Base-by-base conservation (phyloP, 2,888 invertebrate genomes). In the Aleiodes testaceus region DNA sequence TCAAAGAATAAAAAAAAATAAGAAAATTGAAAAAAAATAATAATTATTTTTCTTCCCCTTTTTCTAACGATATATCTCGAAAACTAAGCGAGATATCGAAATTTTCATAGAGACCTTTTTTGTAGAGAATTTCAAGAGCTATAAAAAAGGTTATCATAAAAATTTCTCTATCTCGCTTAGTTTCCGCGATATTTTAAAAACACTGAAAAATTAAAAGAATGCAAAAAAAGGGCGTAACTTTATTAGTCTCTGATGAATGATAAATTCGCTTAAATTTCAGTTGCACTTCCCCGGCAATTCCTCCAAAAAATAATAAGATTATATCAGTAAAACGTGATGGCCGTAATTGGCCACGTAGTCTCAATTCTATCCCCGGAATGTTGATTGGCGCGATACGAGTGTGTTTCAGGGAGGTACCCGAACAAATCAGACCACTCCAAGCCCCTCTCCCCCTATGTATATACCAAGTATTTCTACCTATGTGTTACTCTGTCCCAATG, bases 341-440 rank as follows among this genome's bases (percentile, higher is more conserved):
- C 79, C 79, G 80, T 82, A 82, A 84, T 81, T 82, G 82, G 78
- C 79, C 77, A 77, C 78, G 78, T 79, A 77, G 79, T 78, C 76
- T 74, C 67, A 52, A 52, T 50, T 67, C 75, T 81, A 79, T 78
- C 77, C 75, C 73, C 75, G 83, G 82, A 84, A 84, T 83, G 82
- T 83, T 82, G 84, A 84, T 84, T 82, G 80, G 80, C 79, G 77
- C 82, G 81, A 82, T 82, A 82, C 50, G 42, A 44, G 49, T 45
- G 52, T 22, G 59, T 18, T 63, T 20, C 22, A 26, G 47, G 42
- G 66, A 50, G 47, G 66, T 14, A 65, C 53, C 68, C 68, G 36
- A 59, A 70, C 72, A 72, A 74, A 73, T 72, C 74, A 66, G 50
- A 72, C 70, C 77, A 9, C 36, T 36, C 36, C 36, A 36, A 36